Conservation (phyloP, 2,888 invertebrate genomes). For the Nymphalis c-album region DNA sequence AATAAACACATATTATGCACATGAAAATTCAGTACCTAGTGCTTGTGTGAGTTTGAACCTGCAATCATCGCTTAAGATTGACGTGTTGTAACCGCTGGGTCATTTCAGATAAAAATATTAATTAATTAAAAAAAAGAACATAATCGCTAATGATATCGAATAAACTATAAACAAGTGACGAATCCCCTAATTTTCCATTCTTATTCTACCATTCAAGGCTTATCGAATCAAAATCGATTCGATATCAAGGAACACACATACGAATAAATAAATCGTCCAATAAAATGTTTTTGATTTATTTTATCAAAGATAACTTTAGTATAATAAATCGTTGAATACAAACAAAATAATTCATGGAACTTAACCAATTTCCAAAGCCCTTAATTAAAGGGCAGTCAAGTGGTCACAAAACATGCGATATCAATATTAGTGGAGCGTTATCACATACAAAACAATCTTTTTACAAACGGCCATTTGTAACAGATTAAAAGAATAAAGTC, state of each 20-base stretch:
- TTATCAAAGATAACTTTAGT: background rate
- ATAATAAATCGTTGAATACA: slow-evolving; percentile 4
- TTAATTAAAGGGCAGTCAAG: slow-evolving; percentile 25
- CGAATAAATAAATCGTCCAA: background rate
- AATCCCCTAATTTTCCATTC: too few relatives aligned
- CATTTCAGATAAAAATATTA: too few relatives aligned
- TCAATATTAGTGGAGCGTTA: slow-evolving; percentile 34
- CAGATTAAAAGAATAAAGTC: slow-evolving; percentile 22
- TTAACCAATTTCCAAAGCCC: slow-evolving; percentile 22
- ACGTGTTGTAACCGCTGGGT: too few relatives aligned
- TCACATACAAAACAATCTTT: slow-evolving; percentile 31
- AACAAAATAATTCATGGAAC: slow-evolving; percentile 28
- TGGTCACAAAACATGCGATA: slow-evolving; percentile 33
- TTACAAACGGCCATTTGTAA: slow-evolving; percentile 21
- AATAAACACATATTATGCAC: too few relatives aligned
- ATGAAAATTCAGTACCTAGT: too few relatives aligned
- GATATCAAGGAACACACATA: background rate
- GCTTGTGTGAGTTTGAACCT: too few relatives aligned
- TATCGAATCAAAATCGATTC: too few relatives aligned
- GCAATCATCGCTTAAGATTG: too few relatives aligned
- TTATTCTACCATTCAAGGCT: too few relatives aligned
- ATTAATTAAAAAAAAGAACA: too few relatives aligned
- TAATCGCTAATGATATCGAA: too few relatives aligned
- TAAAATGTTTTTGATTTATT: background rate
- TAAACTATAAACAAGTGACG: too few relatives aligned